A percentile compares a stretch with the other conserved stretches of the same genome.
Conservation (phyloP, 1,140 invertebrate genomes). For the Orchesella cincta region DNA sequence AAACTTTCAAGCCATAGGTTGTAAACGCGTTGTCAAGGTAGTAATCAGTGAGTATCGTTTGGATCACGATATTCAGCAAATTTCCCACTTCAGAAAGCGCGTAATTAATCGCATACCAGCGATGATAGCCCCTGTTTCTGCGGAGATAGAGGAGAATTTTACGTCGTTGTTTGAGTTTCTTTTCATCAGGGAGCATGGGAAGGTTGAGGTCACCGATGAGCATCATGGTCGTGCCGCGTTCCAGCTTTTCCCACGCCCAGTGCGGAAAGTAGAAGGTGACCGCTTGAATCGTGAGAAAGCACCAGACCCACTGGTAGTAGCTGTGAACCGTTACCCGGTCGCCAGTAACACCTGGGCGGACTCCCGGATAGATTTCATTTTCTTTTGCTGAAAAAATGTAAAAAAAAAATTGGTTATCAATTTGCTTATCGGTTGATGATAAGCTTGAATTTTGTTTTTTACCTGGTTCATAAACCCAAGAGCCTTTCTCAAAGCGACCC, state of each 20-base stretch:
- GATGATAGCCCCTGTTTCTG: conserved; percentile 53
- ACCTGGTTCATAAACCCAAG: conserved; percentile 40
- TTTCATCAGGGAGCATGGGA: conserved; percentile 39
- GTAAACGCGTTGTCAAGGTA: conserved; percentile 81
- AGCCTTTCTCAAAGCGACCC: conserved; percentile 53
- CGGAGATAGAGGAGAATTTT: conserved; percentile 32
- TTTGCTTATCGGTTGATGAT: neutral
- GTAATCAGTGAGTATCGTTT: conserved; percentile 88
- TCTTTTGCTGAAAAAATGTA: conserved; percentile 43
- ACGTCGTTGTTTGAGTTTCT: conserved; percentile 31
- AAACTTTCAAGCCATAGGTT: conserved; percentile 3
- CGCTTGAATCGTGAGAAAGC: conserved; percentile 54
- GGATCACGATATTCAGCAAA: conserved; percentile 82
- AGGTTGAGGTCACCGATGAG: conserved; percentile 51
- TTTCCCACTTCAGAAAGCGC: conserved; percentile 82
- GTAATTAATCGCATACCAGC: conserved; percentile 81
- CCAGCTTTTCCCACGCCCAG: conserved; percentile 53
- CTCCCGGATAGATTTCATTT: conserved; percentile 52
- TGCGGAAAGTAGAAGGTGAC: conserved; percentile 54
- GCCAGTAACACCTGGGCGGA: conserved; percentile 45
- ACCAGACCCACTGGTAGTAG: conserved; percentile 51
- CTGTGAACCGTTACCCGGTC: conserved; percentile 52
- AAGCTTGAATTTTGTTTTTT: neutral
- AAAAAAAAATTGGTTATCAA: neutral
- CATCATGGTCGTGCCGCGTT: conserved; percentile 51